These are phyloP conservation scores for Ptilodon capucinus DNA, from an alignment of 2,888 invertebrate species.

Conservation along the genomic window DNA sequence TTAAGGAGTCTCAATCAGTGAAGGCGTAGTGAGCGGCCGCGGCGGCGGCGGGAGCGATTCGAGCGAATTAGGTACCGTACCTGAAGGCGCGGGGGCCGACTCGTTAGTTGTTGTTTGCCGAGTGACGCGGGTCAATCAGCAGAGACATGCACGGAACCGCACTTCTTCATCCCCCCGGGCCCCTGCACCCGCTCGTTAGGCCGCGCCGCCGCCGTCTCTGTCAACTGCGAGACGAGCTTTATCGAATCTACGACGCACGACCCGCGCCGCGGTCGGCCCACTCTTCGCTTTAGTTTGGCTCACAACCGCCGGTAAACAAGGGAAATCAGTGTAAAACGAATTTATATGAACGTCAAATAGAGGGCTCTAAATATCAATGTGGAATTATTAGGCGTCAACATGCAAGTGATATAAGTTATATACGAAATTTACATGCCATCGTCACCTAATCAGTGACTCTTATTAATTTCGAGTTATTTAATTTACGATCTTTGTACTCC, in stretches of 20 bases:
- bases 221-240: slow-evolving; percentile 81
- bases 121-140: slow-evolving; percentile 83
- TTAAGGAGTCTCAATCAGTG: slow-evolving; percentile 80
- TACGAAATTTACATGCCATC: too few relatives aligned
- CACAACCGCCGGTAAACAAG: slow-evolving; percentile 77
- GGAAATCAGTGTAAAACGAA: slow-evolving; percentile 77
- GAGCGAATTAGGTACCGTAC: slow-evolving; percentile 64
- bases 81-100: slow-evolving; percentile 78
- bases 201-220: slow-evolving; percentile 78
- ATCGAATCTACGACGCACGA: slow-evolving; percentile 83
- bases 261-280: slow-evolving; percentile 75
- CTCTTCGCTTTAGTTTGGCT: slow-evolving; percentile 75
- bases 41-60: slow-evolving; percentile 70
- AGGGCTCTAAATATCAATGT: slow-evolving; percentile 38
- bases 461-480: too few relatives aligned
- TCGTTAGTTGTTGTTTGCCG: slow-evolving; percentile 83
- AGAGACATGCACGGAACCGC: slow-evolving; percentile 83
- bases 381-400: slow-evolving; percentile 6
- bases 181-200: slow-evolving; percentile 69
- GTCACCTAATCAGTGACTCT: too few relatives aligned
- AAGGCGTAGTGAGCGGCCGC: slow-evolving; percentile 72
- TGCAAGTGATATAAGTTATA: background rate
- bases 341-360: slow-evolving; percentile 66
- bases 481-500: too few relatives aligned
- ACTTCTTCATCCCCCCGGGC: slow-evolving; percentile 72